Percentiles rank a stretch among this genome's conserved stretches.
These are phyloP conservation scores for Anisognathus igniventris DNA, from an alignment of 2,797 vertebrate genomes.

Conservation along the genomic window DNA sequence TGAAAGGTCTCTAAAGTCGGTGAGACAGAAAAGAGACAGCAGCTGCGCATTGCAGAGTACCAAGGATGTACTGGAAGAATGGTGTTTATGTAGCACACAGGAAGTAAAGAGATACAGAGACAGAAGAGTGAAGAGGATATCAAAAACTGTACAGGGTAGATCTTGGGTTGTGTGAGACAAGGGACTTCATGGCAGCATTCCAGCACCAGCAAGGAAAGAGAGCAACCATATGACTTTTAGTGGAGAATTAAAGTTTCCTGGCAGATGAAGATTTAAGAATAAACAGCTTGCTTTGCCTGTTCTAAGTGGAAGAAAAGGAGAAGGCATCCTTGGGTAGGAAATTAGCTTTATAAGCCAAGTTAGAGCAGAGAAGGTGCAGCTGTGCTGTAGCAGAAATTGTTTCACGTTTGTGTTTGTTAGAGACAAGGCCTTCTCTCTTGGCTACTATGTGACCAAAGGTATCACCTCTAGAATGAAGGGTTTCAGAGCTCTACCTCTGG, in stretches of 20 bases:
- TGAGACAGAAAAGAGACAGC: background rate
- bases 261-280: background rate
- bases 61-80: background rate
- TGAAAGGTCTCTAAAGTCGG: background rate
- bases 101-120: background rate
- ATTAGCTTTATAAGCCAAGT: background rate
- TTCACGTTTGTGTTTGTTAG: background rate
- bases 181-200: background rate
- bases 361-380: background rate
- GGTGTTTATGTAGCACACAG: background rate
- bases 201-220: background rate
- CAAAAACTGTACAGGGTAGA: background rate
- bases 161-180: background rate
- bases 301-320: background rate
- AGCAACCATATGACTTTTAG: background rate
- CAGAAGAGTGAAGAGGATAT: background rate
- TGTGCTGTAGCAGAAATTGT: background rate
- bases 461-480: background rate
- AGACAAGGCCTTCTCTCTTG: background rate
- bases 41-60: background rate
- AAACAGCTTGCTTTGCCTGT: background rate
- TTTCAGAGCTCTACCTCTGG: background rate
- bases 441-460: background rate
- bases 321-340: background rate
- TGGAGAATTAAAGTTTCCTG: background rate